Base-by-base conservation (phyloP, 1,140 invertebrate species). In the Drosophila parvula region DNA sequence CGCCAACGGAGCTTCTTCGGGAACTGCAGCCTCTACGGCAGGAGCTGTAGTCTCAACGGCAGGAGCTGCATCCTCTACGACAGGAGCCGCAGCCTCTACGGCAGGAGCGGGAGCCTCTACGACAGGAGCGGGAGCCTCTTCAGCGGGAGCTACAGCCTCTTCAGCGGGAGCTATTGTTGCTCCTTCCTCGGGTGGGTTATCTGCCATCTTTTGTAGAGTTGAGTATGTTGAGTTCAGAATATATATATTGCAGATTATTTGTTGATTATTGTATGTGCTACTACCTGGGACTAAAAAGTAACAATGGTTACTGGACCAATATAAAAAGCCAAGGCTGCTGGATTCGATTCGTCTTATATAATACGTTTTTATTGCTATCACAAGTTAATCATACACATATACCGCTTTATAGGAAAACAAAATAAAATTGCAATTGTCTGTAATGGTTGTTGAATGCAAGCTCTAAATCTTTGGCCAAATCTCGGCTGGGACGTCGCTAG, bases 361-460 rank as follows among this genome's bases (percentile, higher is more conserved):
- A 27, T 89, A 81, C 4, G 75, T 78, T 88, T 30, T 88, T 84
- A 88, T 88, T 88, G 69, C 85, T 88, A 88, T 88, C 84, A 88
- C 84, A 88, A 81, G 74, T 81, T 89, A 76, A 84, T 84, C 79
- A 84, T 84, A 80, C 73, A 84, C 47, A 85, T 71, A 88, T 78
- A 83, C 73, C 76, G 57, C 76, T 43, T 40, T 22, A 5, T 8
- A 28, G n/a, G 41, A 70, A 84, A 84, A 70, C 45, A 89, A 62
- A 68, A 41, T 59, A 67, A 78, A 69, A 62, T 51, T 76, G 61
- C 48, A 76, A 16, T 58, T 65, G 67, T 76, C 50, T 48, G 65
- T 48, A 38, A 59, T 74, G 48, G 22, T 22, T 50, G 40, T 65
- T 27, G 28, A 78, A 69, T 74, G 51, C 44, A 51, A 71, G 63